These are phyloP conservation scores for Eudyptes chrysolophus DNA, from an alignment of 2,113 vertebrate species.

Conservation along the genomic window DNA sequence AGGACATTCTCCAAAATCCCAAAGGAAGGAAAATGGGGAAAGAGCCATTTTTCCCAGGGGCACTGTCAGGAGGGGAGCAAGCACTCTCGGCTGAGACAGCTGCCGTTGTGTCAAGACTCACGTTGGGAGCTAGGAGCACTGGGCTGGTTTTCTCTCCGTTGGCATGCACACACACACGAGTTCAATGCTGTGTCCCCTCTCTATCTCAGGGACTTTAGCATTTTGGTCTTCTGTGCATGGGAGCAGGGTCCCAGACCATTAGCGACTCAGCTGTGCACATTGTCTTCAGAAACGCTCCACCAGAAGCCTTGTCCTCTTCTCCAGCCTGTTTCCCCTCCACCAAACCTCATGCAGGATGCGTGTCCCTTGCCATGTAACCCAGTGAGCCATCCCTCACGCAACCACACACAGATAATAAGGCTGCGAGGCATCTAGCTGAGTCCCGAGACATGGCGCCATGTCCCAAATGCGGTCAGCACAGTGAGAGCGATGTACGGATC, in stretches of 20 bases:
- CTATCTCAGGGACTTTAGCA: neutral
- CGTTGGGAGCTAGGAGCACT: neutral
- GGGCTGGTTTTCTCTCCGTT: neutral
- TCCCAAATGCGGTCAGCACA: neutral
- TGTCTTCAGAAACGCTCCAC: neutral
- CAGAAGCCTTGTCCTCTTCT: neutral
- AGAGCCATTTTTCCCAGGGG: neutral
- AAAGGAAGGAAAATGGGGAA: neutral
- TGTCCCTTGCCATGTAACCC: neutral
- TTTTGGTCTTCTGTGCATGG: neutral
- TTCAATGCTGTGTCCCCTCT: neutral
- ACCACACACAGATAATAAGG: too few species aligned
- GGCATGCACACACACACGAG: neutral
- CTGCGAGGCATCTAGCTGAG: neutral
- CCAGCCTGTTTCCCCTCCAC: neutral
- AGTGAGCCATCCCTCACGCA: fast-evolving
- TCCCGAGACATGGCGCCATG: fast-evolving
- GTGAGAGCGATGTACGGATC: neutral
- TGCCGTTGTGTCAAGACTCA: neutral
- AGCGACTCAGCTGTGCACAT: neutral
- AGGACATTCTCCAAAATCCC: neutral
- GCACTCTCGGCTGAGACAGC: neutral
- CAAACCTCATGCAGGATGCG: neutral
- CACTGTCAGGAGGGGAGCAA: neutral
- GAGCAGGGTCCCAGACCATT: neutral